phyloP scores from a whole-genome alignment of 2,113 vertebrate genomes.

The Brachirus orientalis region DNA sequence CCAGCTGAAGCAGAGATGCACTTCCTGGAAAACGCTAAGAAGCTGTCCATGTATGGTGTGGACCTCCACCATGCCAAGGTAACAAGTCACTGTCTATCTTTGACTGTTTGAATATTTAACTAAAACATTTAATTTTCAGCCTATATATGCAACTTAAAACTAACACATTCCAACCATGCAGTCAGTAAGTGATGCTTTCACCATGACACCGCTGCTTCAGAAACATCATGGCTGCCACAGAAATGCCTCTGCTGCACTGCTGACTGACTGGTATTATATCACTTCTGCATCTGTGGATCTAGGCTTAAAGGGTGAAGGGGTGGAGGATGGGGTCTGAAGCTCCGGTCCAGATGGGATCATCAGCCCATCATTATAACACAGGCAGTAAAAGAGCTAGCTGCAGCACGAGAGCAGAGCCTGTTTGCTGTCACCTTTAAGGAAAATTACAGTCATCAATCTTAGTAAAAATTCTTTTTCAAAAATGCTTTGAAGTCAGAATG shows the following conservation, averaged over 20 bases:
- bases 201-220: slow-evolving; percentile 57
- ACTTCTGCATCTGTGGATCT: slow-evolving; percentile 29
- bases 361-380: slow-evolving; percentile 14
- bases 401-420: slow-evolving; percentile 1
- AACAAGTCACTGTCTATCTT: slow-evolving; percentile 12
- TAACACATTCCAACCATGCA: slow-evolving; percentile 41
- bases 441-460: slow-evolving; percentile 19
- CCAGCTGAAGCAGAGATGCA: slow-evolving; percentile 96
- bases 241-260: slow-evolving; percentile 50
- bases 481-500: slow-evolving; percentile 47
- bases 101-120: too few species aligned
- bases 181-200: slow-evolving; percentile 41
- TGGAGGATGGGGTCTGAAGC: slow-evolving; percentile 29
- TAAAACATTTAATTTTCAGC: too few species aligned
- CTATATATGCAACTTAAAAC: slow-evolving; percentile 3
- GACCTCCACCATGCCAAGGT: slow-evolving; percentile 98
- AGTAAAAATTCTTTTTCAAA: slow-evolving; percentile 38
- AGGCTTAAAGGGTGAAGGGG: neutral
- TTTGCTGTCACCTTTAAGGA: too few species aligned
- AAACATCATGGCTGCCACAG: slow-evolving; percentile 65
- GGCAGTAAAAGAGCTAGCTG: slow-evolving; percentile 9
- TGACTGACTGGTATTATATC: slow-evolving; percentile 46
- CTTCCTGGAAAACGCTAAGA: slow-evolving; percentile 98
- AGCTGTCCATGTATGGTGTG: slow-evolving; percentile 97
- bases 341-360: slow-evolving; percentile 40